phyloP scores from a whole-genome alignment of 2,888 invertebrate species.

The Nemapogon koenigi region DNA sequence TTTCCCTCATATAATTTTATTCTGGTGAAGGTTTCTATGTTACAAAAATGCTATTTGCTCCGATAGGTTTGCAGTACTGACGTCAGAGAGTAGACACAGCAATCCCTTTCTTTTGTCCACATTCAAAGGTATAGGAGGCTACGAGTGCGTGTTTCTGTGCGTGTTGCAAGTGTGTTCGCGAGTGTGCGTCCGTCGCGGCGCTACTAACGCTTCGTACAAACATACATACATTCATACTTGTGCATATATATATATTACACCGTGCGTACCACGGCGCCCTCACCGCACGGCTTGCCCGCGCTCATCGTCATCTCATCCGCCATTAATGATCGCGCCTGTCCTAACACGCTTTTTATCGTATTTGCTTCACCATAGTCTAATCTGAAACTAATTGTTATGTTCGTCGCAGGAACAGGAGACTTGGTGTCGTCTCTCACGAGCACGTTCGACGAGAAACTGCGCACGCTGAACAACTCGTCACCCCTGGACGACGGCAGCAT shows the following conservation, averaged over 20 bases:
- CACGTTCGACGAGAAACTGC: constrained; percentile 84
- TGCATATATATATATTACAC: too few relatives aligned
- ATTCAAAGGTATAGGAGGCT: constrained; percentile 62
- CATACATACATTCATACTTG: too few relatives aligned
- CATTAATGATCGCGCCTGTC: constrained; percentile 16
- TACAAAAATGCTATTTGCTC: constrained; percentile 39
- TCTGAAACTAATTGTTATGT: too few relatives aligned
- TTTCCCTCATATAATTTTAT: neutral
- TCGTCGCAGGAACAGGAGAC: constrained; percentile 80
- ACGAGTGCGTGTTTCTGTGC: constrained; percentile 44
- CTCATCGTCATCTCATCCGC: constrained; percentile 7
- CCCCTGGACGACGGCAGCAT: constrained; percentile 72
- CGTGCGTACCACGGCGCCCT: constrained; percentile 12
- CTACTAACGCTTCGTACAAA: constrained; percentile 13
- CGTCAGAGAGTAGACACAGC: constrained; percentile 60
- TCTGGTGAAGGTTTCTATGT: neutral
- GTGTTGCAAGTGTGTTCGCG: constrained; percentile 47
- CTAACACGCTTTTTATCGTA: constrained; percentile 48
- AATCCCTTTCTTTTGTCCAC: constrained; percentile 60
- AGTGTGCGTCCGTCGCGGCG: constrained; percentile 28
- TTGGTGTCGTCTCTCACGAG: constrained; percentile 82
- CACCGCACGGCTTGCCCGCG: constrained; percentile 10
- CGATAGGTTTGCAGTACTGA: constrained; percentile 63
- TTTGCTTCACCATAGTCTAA: constrained; percentile 8
- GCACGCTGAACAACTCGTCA: constrained; percentile 73